Evolutionary conservation across 2,888 invertebrate genomes (phyloP), one percentile per base, ranked within the genome.

Genomic region (Masnerella sp.): DNA sequence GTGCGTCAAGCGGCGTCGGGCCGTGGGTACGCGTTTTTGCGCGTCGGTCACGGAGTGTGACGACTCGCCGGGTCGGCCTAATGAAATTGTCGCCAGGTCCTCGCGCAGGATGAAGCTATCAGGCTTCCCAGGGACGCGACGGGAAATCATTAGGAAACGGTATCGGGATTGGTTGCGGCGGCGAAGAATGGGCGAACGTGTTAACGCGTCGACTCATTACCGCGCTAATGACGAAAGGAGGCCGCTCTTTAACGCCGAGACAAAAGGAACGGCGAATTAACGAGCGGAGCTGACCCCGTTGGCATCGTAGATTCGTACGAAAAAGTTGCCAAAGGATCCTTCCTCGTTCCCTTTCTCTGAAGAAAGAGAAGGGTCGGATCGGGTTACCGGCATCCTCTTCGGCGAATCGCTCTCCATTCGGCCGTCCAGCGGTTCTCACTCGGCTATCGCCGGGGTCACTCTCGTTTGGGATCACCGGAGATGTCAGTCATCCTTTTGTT

Each of bases 1-100:
- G 85, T 86, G 85, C 83, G 85, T 86, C 85, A 86, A 80, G 80
- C 82, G 78, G 79, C 77, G 79, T 25, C 71, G 78, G 76, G 78
- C 79, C 81, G 80, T n/a, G n/a, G n/a, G n/a, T n/a, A n/a, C n/a
- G n/a, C n/a, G n/a, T 85, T 84, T 84, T 83, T 83, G 77, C 78
- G 74, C 75, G 74, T 75, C 78, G 77, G 82, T 84, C 83, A 82
- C 82, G 82, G 82, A 86, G 83, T 45, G 61, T 56, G 86, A 85
- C 84, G 84, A 84, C 84, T 77, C 70, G 67, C 17, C 76, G 76
- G 67, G 69, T 79, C 72, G 78, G 76, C 79, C 75, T 83, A 84
- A 85, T 85, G 83, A 82, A 85, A 85, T 85, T 83, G 84, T 85
- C 69, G 52, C 52, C 54, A 28, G 17, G 42, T 59, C 42, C 47